These are phyloP conservation scores for Pycnomerus fuliginosus DNA, from an alignment of 2,888 invertebrate species.

Conservation along the genomic window DNA sequence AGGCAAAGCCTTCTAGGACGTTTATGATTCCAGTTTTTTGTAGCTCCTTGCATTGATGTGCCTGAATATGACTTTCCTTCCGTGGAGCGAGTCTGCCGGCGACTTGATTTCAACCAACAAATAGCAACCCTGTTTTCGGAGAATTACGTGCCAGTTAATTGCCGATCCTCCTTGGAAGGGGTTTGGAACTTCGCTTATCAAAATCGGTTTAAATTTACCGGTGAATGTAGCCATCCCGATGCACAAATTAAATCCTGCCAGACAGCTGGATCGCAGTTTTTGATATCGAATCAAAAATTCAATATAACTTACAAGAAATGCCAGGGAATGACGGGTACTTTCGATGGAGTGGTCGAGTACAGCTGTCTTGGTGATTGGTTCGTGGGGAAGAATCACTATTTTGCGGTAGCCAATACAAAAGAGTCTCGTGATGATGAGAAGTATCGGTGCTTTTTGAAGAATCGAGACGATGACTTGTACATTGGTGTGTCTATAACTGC, in stretches of 20 bases:
- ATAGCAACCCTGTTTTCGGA: conserved; percentile 84
- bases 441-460: conserved; percentile 91
- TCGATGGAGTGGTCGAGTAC: conserved; percentile 89
- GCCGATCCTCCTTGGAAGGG: conserved; percentile 88
- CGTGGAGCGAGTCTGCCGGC: conserved; percentile 73
- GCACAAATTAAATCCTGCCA: conserved; percentile 93
- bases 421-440: conserved; percentile 94
- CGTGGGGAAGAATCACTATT: conserved; percentile 92
- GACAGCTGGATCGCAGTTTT: conserved; percentile 91
- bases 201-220: conserved; percentile 86
- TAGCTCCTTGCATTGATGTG: conserved; percentile 74
- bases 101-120: conserved; percentile 75
- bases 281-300: conserved; percentile 96
- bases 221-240: conserved; percentile 86
- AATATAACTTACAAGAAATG: conserved; percentile 92
- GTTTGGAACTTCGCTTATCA: conserved; percentile 89
- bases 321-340: conserved; percentile 84
- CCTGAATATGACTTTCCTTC: conserved; percentile 65
- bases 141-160: conserved; percentile 87
- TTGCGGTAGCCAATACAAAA: conserved; percentile 96
- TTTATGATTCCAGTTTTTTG: no score
- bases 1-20: background rate
- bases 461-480: conserved; percentile 90
- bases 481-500: conserved; percentile 92
- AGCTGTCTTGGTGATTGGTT: conserved; percentile 96